These are phyloP conservation scores for Anolis sagrei DNA, from an alignment of 2,113 vertebrate species.

Conservation along the genomic window DNA sequence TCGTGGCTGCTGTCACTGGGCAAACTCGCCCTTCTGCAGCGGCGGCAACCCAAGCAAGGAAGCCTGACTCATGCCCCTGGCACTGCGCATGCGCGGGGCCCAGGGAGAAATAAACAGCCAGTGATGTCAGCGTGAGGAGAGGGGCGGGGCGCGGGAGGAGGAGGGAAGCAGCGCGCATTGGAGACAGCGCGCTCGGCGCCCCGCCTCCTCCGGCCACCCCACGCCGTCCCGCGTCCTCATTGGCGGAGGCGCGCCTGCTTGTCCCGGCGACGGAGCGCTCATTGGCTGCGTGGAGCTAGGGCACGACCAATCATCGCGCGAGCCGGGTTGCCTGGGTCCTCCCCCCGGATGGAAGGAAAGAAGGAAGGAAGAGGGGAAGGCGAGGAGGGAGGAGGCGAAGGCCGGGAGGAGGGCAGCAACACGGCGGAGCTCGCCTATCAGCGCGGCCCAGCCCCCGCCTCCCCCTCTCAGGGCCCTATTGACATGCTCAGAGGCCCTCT, in stretches of 20 bases:
- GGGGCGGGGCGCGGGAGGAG: too few relatives aligned
- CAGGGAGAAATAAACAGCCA: neutral
- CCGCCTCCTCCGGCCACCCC: too few relatives aligned
- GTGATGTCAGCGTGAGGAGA: constrained; percentile 7
- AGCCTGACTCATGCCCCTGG: neutral
- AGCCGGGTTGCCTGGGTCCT: too few relatives aligned
- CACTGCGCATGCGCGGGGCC: neutral
- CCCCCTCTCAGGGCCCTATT: neutral
- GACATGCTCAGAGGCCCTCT: neutral
- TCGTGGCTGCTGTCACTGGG: constrained; percentile 26
- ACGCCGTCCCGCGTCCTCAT: neutral
- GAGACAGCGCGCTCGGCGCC: neutral
- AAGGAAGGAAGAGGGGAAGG: neutral
- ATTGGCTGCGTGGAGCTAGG: neutral
- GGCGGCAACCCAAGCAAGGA: neutral
- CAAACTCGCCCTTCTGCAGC: constrained; percentile 18
- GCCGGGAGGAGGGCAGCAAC: neutral
- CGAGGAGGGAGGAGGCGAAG: too few relatives aligned
- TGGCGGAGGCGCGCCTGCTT: constrained; percentile 2
- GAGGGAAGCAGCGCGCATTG: neutral
- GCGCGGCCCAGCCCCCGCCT: neutral
- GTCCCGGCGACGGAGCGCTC: constrained; percentile 19
- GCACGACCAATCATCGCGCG: neutral
- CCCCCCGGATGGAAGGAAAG: neutral
- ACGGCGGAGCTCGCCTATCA: too few relatives aligned